These are phyloP conservation scores for Cephonodes hylas DNA, from an alignment of 2,888 invertebrate genomes.

Conservation along the genomic window DNA sequence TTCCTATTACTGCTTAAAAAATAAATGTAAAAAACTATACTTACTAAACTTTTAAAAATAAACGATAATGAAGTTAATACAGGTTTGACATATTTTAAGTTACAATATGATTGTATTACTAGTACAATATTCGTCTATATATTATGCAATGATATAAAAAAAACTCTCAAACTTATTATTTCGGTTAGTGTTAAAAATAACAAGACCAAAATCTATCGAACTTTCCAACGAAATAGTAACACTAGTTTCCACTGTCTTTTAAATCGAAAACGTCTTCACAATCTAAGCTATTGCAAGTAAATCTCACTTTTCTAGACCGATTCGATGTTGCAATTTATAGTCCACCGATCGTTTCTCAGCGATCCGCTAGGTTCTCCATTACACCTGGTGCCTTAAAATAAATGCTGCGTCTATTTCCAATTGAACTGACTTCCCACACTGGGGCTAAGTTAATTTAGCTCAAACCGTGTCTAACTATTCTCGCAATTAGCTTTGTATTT, in stretches of 20 bases:
- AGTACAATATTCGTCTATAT: too few species aligned
- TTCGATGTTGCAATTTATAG: background rate
- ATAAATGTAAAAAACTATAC: too few species aligned
- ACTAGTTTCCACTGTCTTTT: background rate
- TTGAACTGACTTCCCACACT: background rate
- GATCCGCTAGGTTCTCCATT: background rate
- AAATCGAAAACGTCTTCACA: background rate
- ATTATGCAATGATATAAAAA: too few species aligned
- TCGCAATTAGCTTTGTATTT: background rate
- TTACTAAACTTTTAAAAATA: too few species aligned
- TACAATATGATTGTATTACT: too few species aligned
- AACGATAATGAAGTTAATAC: too few species aligned
- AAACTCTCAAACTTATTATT: too few species aligned
- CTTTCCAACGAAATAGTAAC: background rate
- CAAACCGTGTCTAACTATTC: background rate
- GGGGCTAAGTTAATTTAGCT: slow-evolving; percentile 1
- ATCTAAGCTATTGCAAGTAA: background rate
- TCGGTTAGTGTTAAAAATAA: too few species aligned
- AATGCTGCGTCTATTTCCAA: slow-evolving; percentile 8
- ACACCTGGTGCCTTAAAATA: slow-evolving; percentile 10
- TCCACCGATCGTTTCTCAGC: background rate
- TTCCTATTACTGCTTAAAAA: too few species aligned
- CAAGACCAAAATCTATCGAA: background rate
- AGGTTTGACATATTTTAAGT: too few species aligned
- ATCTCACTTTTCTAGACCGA: background rate